Conservation (phyloP, 1,140 invertebrate species). For the Gryllus bimaculatus region DNA sequence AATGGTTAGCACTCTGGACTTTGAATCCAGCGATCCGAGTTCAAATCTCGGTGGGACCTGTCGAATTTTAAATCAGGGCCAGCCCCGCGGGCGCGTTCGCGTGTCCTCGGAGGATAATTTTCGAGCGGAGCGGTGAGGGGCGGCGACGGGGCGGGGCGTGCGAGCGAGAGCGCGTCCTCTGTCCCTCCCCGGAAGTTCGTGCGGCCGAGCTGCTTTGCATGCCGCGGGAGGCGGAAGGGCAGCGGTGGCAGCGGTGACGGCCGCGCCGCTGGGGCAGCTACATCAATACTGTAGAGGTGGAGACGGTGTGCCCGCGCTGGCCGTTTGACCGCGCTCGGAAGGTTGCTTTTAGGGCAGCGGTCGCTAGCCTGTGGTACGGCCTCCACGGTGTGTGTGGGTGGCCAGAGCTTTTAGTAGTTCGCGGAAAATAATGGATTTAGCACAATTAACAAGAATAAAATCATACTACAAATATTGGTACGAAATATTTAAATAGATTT, state of each 20-base stretch:
- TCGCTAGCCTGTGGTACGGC: no score
- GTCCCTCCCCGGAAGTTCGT: neutral
- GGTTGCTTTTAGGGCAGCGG: no score
- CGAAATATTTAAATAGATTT: no score
- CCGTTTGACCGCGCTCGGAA: no score
- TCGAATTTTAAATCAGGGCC: neutral
- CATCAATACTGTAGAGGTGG: neutral
- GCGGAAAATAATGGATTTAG: no score
- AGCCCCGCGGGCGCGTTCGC: neutral
- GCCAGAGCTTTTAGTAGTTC: no score
- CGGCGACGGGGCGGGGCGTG: no score
- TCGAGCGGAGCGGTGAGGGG: neutral
- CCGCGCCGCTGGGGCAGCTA: neutral
- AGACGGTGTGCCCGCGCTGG: no score
- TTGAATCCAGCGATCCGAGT: slow-evolving; percentile 83
- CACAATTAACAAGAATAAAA: no score
- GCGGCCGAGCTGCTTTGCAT: neutral
- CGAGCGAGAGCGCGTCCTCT: no score
- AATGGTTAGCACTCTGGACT: slow-evolving; percentile 87
- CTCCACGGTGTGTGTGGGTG: no score
- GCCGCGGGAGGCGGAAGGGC: neutral
- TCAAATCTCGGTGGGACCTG: slow-evolving; percentile 70
- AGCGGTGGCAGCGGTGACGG: neutral
- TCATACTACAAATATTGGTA: no score
- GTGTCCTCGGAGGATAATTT: neutral